Base-by-base conservation (phyloP, 2,797 vertebrate species). In the Sus cebifrons region DNA sequence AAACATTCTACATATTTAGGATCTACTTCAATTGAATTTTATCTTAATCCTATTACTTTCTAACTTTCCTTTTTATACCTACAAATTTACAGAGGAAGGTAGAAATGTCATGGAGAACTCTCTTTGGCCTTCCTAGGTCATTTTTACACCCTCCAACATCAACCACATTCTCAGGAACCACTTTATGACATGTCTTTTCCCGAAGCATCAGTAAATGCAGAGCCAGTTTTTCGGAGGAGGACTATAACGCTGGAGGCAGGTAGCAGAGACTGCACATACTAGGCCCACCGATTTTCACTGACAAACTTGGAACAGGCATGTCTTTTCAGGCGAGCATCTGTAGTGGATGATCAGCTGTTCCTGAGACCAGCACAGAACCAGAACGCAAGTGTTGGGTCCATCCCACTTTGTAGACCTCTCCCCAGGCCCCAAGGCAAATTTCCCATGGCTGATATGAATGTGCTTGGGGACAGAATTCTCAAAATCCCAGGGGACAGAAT, bases 1-100 rank as follows among this genome's bases (percentile, higher is more conserved):
- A 85, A 36, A 85, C 16, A 56, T 56, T 13, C 54, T 56, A 56
- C 16, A 56, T 56, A 56, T 56, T 56, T 56, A 79, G 9, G 27
- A 86, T 40, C 3, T 56, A 86, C 40, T 96, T 86, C 78, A 65
- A 74, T 40, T 81, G 40, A 58, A 27, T 86, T 95, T 86, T 88
- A 23, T 62, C 40, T 94, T 65, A 77, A 56, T 87, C n/a, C 36
- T 81, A 81, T n/a, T 49, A 74, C 25, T 78, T 94, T 64, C 18
- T 67, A 64, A 70, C 1, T 12, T 77, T 40, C 9, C 27, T 21
- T 71, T 91, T 89, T 67, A 88, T 78, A 94, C 9, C 4, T 1
- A 73, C 49, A 56, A 9, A 0, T 79, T 54, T 83, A 89, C 29
- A 18, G 12, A 91, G 68, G 27, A 62, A 70, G 81, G 32, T 11